These are phyloP conservation scores for Esox lucius DNA, from an alignment of 2,797 vertebrate species.

Conservation along the genomic window DNA sequence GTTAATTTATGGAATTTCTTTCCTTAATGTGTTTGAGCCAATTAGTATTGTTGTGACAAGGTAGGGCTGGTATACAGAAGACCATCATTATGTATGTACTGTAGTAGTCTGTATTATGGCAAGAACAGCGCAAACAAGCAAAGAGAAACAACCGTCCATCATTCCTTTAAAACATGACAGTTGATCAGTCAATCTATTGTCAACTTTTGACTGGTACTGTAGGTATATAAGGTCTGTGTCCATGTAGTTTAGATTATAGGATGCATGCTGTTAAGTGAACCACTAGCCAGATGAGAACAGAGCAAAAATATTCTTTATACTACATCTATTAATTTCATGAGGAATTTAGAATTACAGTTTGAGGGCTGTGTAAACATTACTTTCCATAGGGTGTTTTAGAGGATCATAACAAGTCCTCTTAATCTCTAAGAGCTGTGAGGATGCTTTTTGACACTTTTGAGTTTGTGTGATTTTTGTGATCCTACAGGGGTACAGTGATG, in stretches of 20 bases:
- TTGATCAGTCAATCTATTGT: too few relatives aligned
- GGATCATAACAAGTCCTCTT: background rate
- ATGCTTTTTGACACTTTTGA: background rate
- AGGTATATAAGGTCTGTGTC: background rate
- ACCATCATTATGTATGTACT: too few relatives aligned
- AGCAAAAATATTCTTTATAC: background rate
- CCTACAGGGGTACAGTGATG: constrained; percentile 45
- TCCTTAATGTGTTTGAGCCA: too few relatives aligned
- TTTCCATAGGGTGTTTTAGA: background rate
- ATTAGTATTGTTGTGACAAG: too few relatives aligned
- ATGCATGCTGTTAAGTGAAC: background rate
- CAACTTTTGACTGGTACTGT: background rate
- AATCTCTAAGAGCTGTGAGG: background rate
- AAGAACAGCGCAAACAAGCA: too few relatives aligned
- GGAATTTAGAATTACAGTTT: background rate
- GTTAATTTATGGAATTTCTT: too few relatives aligned
- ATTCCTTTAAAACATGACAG: too few relatives aligned
- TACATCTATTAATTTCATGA: background rate
- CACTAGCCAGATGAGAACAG: background rate
- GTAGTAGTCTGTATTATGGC: too few relatives aligned
- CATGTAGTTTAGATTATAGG: background rate
- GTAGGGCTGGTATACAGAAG: too few relatives aligned
- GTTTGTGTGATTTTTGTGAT: background rate
- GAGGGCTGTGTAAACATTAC: background rate
- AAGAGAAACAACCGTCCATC: too few relatives aligned